Percentiles rank a stretch among this genome's conserved stretches.
phyloP scores from a whole-genome alignment of 2,797 vertebrate genomes.

The Eremophila alpestris region DNA sequence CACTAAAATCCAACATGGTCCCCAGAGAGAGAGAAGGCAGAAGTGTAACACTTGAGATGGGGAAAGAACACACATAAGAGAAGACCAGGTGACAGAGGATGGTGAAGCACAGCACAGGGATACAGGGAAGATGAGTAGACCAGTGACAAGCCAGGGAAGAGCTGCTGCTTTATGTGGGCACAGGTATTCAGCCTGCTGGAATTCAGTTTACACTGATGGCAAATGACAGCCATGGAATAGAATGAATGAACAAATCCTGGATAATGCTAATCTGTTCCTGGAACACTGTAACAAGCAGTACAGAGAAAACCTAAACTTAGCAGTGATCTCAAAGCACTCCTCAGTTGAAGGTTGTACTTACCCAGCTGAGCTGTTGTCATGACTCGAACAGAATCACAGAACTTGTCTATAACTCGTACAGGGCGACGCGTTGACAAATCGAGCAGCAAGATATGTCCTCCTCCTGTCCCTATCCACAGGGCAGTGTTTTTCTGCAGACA shows the following conservation, averaged over 20 bases:
- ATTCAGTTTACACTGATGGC: not conserved
- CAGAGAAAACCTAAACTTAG: not conserved
- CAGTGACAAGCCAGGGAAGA: not conserved
- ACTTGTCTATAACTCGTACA: slow-evolving; percentile 80
- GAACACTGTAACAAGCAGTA: not conserved
- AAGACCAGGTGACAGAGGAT: rapidly evolving
- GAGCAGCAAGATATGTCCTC: slow-evolving; percentile 88
- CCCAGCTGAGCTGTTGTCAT: slow-evolving; percentile 83
- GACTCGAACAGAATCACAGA: slow-evolving; percentile 84
- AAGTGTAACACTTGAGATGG: not conserved
- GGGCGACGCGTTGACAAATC: slow-evolving; percentile 85
- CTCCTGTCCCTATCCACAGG: slow-evolving; percentile 92
- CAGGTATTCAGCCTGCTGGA: not conserved
- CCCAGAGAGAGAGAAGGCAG: not conserved
- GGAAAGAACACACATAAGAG: not conserved
- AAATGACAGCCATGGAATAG: not conserved
- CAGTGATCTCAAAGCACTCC: not conserved
- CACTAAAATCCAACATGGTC: not conserved
- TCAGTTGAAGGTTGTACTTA: slow-evolving; percentile 44
- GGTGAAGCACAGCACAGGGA: not conserved
- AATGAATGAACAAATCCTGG: not conserved
- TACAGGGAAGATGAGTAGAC: not conserved
- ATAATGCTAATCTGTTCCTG: not conserved
- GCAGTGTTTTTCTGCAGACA: slow-evolving; percentile 87
- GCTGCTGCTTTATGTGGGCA: not conserved